Evolutionary conservation across 1,140 invertebrate species (phyloP), one percentile per base, ranked within the genome.

Genomic region (Drosophila nannoptera): DNA sequence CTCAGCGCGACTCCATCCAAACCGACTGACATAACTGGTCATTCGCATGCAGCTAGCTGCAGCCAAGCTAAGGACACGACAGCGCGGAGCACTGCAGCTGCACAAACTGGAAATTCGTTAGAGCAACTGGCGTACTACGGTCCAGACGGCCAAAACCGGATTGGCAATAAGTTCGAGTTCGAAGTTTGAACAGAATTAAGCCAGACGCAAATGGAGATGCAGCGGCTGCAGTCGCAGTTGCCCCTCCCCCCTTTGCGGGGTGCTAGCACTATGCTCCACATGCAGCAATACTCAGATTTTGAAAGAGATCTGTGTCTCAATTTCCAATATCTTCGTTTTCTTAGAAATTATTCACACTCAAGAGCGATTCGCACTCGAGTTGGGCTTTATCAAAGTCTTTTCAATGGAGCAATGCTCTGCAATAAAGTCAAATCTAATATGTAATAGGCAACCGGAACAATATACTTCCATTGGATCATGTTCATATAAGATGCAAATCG

Each of bases 71-170:
- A 83, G 81, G 80, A 84, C 81, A 86, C 73, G 70, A 63, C 69
- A 69, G 67, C 66, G 76, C 66, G 71, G 63, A 76, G 70, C 55
- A 71, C 58, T 83, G 80, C 80, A 84, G 80, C 80, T 84, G 80
- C 80, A 84, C 49, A 84, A 84, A 84, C 80, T 84, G 81, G 80
- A 86, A 84, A 83, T 76, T 80, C 80, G 73, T 68, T 63, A 84
- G 78, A 84, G 78, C 80, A 83, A 77, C 80, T 73, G 78, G 80
- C 69, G 69, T 64, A 48, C 73, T 63, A 48, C 66, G 42, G 62
- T 32, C 62, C 46, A 54, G 67, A 60, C 71, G 60, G 40, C 32
- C 46, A 46, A 84, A 84, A 86, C 80, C 81, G 80, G 77, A 81
- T 84, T 84, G 73, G 55, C 69, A 80, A 86, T 86, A 75, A 84